A percentile compares a stretch with the other conserved stretches of the same genome.
These are phyloP conservation scores for Parnassius apollo DNA, from an alignment of 2,888 invertebrate genomes.

Conservation along the genomic window DNA sequence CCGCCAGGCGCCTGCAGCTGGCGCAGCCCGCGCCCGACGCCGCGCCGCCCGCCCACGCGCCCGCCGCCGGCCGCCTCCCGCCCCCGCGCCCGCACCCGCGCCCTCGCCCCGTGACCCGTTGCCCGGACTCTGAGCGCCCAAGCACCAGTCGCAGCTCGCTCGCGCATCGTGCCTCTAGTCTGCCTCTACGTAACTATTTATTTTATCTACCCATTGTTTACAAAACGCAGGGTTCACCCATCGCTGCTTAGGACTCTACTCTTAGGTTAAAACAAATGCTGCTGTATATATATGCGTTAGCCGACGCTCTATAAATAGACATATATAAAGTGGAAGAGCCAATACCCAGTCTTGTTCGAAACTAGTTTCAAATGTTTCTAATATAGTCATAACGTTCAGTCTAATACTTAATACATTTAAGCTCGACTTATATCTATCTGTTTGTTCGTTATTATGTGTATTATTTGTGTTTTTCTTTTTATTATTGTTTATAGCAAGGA, in stretches of 20 bases:
- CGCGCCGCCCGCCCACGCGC: conserved; percentile 33
- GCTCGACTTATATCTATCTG: no score
- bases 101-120: conserved; percentile 34
- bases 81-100: conserved; percentile 18
- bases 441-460: no score
- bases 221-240: conserved; percentile 29
- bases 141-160: conserved; percentile 1
- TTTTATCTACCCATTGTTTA: conserved; percentile 33
- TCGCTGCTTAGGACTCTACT: conserved; percentile 18
- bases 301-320: background rate
- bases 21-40: conserved; percentile 38
- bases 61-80: conserved; percentile 24
- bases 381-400: background rate
- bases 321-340: background rate
- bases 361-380: background rate
- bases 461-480: no score
- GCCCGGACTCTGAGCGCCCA: conserved; percentile 40
- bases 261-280: background rate
- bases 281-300: background rate
- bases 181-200: conserved; percentile 36
- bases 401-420: background rate
- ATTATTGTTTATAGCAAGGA: background rate
- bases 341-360: background rate
- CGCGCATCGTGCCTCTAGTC: conserved; percentile 39
- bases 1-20: conserved; percentile 33